Evolutionary conservation across 1,140 invertebrate genomes (phyloP).

Genomic region (Artemia franciscana): DNA sequence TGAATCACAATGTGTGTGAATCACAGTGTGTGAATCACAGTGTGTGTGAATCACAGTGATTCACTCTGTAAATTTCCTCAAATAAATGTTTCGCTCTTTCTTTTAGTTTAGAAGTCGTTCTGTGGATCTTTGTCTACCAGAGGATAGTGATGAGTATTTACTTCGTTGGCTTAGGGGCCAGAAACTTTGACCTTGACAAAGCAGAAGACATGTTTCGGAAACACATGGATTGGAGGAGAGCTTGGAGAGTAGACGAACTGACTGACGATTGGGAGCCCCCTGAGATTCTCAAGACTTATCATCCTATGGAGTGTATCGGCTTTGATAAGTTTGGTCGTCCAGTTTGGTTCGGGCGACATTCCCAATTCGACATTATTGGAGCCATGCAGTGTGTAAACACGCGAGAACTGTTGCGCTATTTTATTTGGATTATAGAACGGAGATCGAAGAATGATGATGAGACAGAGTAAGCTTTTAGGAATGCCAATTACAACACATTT

Average conservation of each 20-base stretch:
- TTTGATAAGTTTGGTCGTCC: background rate
- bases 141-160: background rate
- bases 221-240: background rate
- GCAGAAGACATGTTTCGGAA: background rate
- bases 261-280: background rate
- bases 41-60: too few relatives aligned
- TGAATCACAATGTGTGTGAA: too few relatives aligned
- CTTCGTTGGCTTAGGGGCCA: background rate
- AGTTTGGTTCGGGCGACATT: background rate
- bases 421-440: background rate
- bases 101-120: background rate
- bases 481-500: background rate
- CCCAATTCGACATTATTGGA: background rate
- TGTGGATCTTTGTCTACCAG: background rate
- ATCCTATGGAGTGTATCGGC: background rate
- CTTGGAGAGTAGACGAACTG: background rate
- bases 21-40: too few relatives aligned
- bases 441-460: background rate
- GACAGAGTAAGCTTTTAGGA: background rate
- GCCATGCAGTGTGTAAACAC: background rate
- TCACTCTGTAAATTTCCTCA: too few relatives aligned
- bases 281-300: background rate
- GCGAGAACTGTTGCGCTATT: background rate
- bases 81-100: too few relatives aligned
- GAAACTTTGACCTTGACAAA: background rate